Evolutionary conservation across 53 echinoderm and acorn worm species (phyloP).

Genomic region (Paelopatides confundens): DNA sequence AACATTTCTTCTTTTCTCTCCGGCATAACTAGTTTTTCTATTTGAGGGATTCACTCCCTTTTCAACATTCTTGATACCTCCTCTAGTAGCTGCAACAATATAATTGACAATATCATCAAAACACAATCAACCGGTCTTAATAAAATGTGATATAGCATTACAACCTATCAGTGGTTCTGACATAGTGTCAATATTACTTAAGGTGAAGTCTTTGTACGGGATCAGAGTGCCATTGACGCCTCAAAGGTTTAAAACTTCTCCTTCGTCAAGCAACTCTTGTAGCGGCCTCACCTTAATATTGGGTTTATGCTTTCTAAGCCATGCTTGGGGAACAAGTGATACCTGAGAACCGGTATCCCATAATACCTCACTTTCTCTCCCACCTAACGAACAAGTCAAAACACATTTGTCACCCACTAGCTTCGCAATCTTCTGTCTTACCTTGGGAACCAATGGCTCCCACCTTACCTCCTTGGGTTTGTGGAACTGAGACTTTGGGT

Average conservation of each 20-base stretch:
- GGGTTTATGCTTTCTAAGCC: too few species aligned
- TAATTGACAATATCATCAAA: neutral
- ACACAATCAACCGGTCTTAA: neutral
- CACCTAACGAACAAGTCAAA: slow-evolving; percentile 15
- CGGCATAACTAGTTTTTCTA: too few species aligned
- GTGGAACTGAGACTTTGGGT: neutral
- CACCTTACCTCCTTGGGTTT: too few species aligned
- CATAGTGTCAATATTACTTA: neutral
- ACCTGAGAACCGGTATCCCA: too few species aligned
- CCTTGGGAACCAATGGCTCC: neutral
- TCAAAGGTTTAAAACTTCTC: neutral
- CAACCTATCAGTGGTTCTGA: slow-evolving; percentile 5
- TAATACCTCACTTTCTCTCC: neutral
- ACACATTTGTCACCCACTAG: too few species aligned
- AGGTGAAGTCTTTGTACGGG: neutral
- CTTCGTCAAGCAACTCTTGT: neutral
- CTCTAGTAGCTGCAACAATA: too few species aligned
- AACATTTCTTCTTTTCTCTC: too few species aligned
- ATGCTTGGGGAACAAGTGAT: too few species aligned
- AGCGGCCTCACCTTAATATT: too few species aligned
- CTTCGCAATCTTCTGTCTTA: neutral
- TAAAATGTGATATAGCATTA: neutral
- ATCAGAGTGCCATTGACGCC: too few species aligned
- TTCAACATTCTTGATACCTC: neutral
- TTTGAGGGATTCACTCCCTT: too few species aligned